Evolutionary conservation across 2,888 invertebrate species (phyloP).

Genomic region (Plusia festucae): DNA sequence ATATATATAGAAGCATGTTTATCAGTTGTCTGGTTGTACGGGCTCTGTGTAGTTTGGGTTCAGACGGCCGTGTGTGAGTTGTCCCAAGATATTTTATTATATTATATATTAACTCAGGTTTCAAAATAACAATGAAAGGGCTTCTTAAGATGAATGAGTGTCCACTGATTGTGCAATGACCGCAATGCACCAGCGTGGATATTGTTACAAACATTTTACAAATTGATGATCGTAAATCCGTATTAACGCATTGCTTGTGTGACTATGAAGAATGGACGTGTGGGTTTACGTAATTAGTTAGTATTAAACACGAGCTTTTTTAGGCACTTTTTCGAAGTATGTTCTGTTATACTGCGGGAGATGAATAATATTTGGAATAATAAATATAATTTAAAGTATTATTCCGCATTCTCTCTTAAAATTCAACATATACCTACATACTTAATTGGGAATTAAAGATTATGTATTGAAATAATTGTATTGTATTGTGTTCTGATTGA

Average conservation of each 20-base stretch:
- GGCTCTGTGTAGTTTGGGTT: no score
- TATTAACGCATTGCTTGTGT: constrained; percentile 57
- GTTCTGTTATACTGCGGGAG: background rate
- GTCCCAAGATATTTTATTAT: no score
- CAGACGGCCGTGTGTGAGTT: no score
- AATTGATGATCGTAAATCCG: constrained; percentile 71
- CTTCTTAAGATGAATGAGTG: constrained; percentile 71
- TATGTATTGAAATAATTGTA: no score
- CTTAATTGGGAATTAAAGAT: no score
- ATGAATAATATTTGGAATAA: background rate
- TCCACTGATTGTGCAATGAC: constrained; percentile 70
- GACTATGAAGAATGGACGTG: constrained; percentile 27
- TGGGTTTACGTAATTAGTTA: constrained; percentile 22
- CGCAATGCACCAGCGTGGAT: constrained; percentile 65
- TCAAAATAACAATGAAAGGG: constrained; percentile 54
- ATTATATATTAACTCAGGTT: no score
- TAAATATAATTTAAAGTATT: no score
- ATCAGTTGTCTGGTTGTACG: no score
- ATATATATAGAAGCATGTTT: no score
- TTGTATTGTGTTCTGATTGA: no score
- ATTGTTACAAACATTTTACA: constrained; percentile 68
- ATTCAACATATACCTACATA: no score
- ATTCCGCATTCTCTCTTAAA: no score
- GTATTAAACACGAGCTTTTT: constrained; percentile 12
- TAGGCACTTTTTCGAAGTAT: background rate